Conservation (phyloP, 2,797 vertebrate genomes). For the Enteromius radiatus region DNA sequence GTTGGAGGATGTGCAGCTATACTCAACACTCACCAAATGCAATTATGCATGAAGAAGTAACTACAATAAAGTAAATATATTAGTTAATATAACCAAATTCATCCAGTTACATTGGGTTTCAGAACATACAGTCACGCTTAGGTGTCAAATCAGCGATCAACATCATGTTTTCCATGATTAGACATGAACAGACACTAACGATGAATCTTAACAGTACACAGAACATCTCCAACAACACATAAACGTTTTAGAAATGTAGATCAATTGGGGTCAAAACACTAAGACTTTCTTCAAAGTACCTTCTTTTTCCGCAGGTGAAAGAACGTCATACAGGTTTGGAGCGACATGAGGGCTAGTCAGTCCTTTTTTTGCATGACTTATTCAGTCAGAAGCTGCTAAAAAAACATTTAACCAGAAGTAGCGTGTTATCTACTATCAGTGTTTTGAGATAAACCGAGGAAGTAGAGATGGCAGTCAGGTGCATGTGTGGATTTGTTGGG, state of each 20-base stretch:
- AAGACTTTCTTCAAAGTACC: neutral
- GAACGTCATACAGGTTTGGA: neutral
- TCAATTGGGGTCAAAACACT: neutral
- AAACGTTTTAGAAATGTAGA: neutral
- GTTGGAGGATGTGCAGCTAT: too few relatives aligned
- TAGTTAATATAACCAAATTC: too few relatives aligned
- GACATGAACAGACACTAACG: neutral
- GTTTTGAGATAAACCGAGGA: neutral
- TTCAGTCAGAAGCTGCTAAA: neutral
- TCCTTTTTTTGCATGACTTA: neutral
- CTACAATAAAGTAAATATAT: too few relatives aligned
- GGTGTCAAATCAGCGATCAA: too few relatives aligned
- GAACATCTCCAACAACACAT: neutral
- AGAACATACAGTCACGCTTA: too few relatives aligned
- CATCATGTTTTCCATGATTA: neutral
- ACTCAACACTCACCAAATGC: too few relatives aligned
- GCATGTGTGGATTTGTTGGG: conserved; percentile 28
- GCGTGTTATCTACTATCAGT: too few relatives aligned
- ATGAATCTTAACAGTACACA: neutral
- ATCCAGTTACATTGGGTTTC: too few relatives aligned
- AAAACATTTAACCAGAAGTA: neutral
- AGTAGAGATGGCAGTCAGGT: conserved; percentile 6
- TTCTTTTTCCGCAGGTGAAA: neutral
- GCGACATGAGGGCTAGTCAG: neutral
- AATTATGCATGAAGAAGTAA: too few relatives aligned